These are phyloP conservation scores for Hymenochirus boettgeri DNA, from an alignment of 2,113 vertebrate species.

Conservation along the genomic window DNA sequence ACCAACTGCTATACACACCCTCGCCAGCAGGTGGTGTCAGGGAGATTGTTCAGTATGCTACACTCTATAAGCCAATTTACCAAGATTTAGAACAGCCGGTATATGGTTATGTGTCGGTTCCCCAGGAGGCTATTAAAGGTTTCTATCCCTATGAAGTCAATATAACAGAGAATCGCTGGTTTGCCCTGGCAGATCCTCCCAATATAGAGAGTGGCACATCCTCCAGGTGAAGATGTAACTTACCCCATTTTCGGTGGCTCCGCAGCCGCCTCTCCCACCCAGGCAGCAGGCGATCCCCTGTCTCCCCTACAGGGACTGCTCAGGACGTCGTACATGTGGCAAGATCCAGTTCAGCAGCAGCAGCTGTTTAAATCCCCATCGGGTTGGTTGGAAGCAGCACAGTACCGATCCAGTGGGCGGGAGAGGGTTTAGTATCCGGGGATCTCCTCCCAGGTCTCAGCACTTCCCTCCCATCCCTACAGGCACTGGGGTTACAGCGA, in stretches of 20 bases:
- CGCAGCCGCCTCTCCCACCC: slow-evolving; percentile 61
- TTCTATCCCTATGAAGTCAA: no score
- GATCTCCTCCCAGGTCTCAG: slow-evolving; percentile 15
- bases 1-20: no score
- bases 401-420: slow-evolving; percentile 8
- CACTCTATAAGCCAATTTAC: no score
- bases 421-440: background rate
- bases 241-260: slow-evolving; percentile 65
- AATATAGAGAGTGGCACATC: no score
- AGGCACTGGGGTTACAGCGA: background rate
- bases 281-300: slow-evolving; percentile 46
- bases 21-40: no score
- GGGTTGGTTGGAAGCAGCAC: slow-evolving; percentile 35
- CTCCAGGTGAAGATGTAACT: slow-evolving; percentile 40
- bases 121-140: no score
- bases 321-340: slow-evolving; percentile 58
- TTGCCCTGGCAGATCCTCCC: no score
- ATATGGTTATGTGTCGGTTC: no score
- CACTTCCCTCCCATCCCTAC: slow-evolving; percentile 9
- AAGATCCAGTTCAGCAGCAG: slow-evolving; percentile 44
- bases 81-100: no score
- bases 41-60: no score
- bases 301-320: slow-evolving; percentile 41
- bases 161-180: no score
- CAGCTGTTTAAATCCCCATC: slow-evolving; percentile 50